phyloP scores from a whole-genome alignment of 2,888 invertebrate genomes.

The Pyralis farinalis region DNA sequence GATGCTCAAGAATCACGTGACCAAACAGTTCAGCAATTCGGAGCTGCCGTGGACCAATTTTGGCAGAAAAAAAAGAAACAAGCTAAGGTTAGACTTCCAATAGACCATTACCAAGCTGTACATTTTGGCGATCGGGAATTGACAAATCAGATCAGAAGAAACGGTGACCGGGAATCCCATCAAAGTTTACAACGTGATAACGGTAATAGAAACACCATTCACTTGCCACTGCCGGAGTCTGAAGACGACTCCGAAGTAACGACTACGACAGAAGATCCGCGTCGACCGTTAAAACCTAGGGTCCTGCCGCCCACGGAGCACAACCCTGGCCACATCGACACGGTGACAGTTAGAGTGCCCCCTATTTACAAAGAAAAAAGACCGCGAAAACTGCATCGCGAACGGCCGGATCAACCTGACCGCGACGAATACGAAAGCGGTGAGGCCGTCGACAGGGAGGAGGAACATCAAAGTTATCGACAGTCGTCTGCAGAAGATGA shows the following conservation, averaged over 20 bases:
- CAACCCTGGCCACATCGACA: slow-evolving; percentile 72
- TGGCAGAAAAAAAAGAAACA: slow-evolving; percentile 55
- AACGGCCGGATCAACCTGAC: slow-evolving; percentile 37
- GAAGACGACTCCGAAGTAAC: slow-evolving; percentile 58
- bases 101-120: slow-evolving; percentile 58
- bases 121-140: slow-evolving; percentile 66
- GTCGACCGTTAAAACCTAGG: slow-evolving; percentile 53
- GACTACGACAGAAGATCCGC: slow-evolving; percentile 70
- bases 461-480: slow-evolving; percentile 20
- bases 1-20: slow-evolving; percentile 63
- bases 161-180: slow-evolving; percentile 31
- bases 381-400: slow-evolving; percentile 66
- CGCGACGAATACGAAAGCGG: slow-evolving; percentile 37
- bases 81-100: slow-evolving; percentile 36
- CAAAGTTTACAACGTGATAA: slow-evolving; percentile 46
- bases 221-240: slow-evolving; percentile 36
- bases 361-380: slow-evolving; percentile 69
- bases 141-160: slow-evolving; percentile 34
- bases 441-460: slow-evolving; percentile 19
- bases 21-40: slow-evolving; percentile 56
- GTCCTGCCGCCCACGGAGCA: slow-evolving; percentile 74
- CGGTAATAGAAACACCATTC: slow-evolving; percentile 36
- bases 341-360: slow-evolving; percentile 72
- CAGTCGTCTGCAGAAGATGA: slow-evolving; percentile 39
- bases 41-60: slow-evolving; percentile 62